Base-by-base conservation (phyloP, 2,113 vertebrate genomes). In the Chitala chitala region DNA sequence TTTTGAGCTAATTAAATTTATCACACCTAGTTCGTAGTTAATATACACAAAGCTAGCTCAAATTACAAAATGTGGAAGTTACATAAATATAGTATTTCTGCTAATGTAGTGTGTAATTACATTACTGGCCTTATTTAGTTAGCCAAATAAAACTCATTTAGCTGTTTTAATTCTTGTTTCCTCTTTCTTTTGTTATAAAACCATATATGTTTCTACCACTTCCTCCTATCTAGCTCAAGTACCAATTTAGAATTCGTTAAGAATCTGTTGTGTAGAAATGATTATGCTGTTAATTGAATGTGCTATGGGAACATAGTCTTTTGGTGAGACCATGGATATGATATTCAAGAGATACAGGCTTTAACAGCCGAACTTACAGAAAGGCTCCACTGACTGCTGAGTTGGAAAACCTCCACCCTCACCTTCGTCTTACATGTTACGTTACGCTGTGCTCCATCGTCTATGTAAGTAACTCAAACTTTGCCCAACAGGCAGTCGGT, bases 391-490 rank as follows among this genome's bases (percentile, higher is more conserved):
- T 79, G 78, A 79, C 78, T 77, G 81, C 84, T 76, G 76, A 80
- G 86, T 85, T 89, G 85, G 80, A 87, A n/a, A n/a, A n/a, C n/a
- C n/a, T n/a, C n/a, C n/a, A n/a, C n/a, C n/a, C n/a, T n/a, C n/a
- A n/a, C n/a, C n/a, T n/a, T n/a, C n/a, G n/a, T n/a, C n/a, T n/a
- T n/a, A n/a, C n/a, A n/a, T n/a, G n/a, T n/a, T n/a, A n/a, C n/a
- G n/a, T n/a, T n/a, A n/a, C 79, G 81, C 83, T 82, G 85, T 87
- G 86, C 89, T 86, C 80, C n/a, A n/a, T n/a, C n/a, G n/a, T n/a
- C 78, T 87, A 87, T 89, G 86, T 87, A 86, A 61, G 76, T 88
- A 85, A 91, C 87, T 90, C 88, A 86, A 85, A 84, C 83, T 71
- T 84, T 74, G 20, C 85, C 84, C 88, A 87, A 90, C 84, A 86